Conservation (phyloP, 2,113 vertebrate genomes). For the Gracilinanus agilis region DNA sequence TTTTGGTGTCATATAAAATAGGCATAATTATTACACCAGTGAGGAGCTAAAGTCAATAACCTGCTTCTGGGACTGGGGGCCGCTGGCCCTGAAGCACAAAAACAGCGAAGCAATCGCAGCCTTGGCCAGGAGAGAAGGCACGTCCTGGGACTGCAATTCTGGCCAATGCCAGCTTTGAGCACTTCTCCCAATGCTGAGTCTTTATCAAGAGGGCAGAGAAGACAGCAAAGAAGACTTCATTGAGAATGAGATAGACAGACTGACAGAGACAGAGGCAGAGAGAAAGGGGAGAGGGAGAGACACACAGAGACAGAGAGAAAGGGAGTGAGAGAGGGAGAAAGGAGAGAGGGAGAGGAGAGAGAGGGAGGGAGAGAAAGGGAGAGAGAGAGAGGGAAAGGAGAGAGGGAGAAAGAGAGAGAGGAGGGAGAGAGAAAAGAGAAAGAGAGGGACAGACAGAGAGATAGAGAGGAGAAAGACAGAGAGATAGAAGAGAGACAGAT, state of each 20-base stretch:
- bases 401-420: too few species aligned
- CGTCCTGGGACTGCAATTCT: not conserved
- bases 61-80: slow-evolving; percentile 62
- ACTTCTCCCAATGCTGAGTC: not conserved
- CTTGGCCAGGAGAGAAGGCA: slow-evolving; percentile 10
- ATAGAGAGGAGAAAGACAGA: not conserved
- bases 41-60: slow-evolving; percentile 41
- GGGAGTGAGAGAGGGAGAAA: not conserved
- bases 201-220: not conserved
- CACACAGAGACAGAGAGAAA: not conserved
- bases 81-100: not conserved
- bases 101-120: slow-evolving; percentile 2
- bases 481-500: not conserved
- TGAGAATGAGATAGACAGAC: not conserved
- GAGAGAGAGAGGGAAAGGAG: too few species aligned
- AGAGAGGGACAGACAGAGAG: not conserved
- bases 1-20: slow-evolving; percentile 79
- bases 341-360: too few species aligned
- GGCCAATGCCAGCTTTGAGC: not conserved
- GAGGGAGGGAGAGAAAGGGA: too few species aligned
- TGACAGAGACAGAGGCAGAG: not conserved
- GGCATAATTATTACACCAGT: slow-evolving; percentile 76
- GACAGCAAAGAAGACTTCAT: not conserved
- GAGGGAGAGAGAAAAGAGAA: too few species aligned
- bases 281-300: not conserved